These are phyloP conservation scores for Bubo bubo DNA, from an alignment of 2,113 vertebrate species.

Conservation along the genomic window DNA sequence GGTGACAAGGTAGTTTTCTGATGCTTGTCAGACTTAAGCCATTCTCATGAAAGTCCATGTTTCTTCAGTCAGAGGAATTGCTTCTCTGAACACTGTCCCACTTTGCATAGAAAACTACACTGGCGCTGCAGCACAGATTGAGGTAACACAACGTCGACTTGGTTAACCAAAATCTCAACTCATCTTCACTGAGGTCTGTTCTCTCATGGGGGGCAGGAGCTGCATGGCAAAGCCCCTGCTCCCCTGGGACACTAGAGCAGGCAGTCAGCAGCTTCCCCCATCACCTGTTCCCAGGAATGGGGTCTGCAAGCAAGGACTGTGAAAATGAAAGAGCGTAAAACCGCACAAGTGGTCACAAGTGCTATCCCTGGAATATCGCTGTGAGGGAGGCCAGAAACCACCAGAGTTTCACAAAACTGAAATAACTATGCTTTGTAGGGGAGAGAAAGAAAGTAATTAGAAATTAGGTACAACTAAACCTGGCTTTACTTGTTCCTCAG, in stretches of 20 bases:
- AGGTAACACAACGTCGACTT: not conserved
- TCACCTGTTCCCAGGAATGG: not conserved
- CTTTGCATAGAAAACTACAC: not conserved
- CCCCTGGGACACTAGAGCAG: not conserved
- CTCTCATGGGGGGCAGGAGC: not conserved
- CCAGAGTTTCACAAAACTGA: not conserved
- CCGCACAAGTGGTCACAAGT: not conserved
- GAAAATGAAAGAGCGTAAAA: not conserved
- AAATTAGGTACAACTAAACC: not conserved
- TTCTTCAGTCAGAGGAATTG: not conserved
- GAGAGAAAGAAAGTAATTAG: not conserved
- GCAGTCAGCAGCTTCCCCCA: not conserved
- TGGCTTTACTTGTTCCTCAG: not conserved
- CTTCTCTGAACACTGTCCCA: not conserved
- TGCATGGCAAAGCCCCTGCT: not conserved
- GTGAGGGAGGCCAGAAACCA: not conserved
- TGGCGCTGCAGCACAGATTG: fast-evolving
- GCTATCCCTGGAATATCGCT: not conserved
- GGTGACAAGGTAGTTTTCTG: not conserved
- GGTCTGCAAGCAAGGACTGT: not conserved
- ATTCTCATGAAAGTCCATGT: fast-evolving
- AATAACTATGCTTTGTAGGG: not conserved
- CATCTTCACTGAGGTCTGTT: not conserved
- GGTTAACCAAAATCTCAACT: not conserved
- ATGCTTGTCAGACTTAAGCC: not conserved